Evolutionary conservation across 2,888 invertebrate genomes (phyloP).

Genomic region (Acleris laterana): DNA sequence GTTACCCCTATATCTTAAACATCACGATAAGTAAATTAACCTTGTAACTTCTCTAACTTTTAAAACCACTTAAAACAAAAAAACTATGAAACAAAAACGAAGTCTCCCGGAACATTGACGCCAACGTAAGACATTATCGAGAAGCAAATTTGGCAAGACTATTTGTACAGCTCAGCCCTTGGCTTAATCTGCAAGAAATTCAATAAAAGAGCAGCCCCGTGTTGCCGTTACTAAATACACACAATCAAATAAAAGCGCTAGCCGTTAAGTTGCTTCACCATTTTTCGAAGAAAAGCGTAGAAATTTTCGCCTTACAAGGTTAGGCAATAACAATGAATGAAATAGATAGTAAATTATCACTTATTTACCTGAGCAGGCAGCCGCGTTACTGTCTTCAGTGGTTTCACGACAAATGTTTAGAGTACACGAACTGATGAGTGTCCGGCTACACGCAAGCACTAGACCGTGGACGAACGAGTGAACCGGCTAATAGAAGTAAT

Average conservation of each 20-base stretch:
- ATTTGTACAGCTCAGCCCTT: too few species aligned
- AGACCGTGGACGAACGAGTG: conserved; percentile 62
- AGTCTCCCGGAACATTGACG: too few species aligned
- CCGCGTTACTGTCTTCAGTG: conserved; percentile 59
- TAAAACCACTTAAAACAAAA: too few species aligned
- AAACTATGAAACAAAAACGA: too few species aligned
- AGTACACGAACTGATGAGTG: conserved; percentile 73
- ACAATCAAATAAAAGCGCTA: neutral
- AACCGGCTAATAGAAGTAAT: conserved; percentile 56
- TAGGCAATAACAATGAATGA: neutral
- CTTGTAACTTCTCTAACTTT: too few species aligned
- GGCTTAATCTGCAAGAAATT: neutral
- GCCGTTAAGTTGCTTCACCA: too few species aligned
- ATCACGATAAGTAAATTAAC: too few species aligned
- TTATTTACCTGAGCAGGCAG: conserved; percentile 43
- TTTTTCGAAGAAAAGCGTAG: neutral
- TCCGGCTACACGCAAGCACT: conserved; percentile 69
- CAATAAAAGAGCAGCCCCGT: neutral
- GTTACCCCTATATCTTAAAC: too few species aligned
- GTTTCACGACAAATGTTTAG: conserved; percentile 67
- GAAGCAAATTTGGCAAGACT: too few species aligned
- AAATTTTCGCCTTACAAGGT: neutral
- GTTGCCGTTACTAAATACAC: neutral
- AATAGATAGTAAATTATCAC: neutral
- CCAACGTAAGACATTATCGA: too few species aligned